Evolutionary conservation across 2,797 vertebrate species (phyloP).

Genomic region (Argya squamiceps): DNA sequence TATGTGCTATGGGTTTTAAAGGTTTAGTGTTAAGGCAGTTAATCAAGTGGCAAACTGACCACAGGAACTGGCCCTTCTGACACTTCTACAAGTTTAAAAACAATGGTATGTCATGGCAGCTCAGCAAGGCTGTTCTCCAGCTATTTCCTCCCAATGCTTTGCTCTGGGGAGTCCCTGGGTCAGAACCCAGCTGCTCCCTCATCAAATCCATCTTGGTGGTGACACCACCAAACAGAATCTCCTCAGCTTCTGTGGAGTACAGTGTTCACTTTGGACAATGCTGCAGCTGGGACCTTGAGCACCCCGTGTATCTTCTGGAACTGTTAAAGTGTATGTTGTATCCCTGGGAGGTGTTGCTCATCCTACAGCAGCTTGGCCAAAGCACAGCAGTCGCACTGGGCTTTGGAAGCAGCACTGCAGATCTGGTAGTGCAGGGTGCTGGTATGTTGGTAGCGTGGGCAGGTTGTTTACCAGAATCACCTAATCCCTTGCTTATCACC

Average conservation of each 20-base stretch:
- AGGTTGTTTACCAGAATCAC: not conserved
- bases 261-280: not conserved
- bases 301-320: not conserved
- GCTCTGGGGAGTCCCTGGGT: not conserved
- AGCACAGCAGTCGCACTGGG: not conserved
- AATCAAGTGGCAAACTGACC: not conserved
- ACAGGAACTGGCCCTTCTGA: not conserved
- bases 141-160: not conserved
- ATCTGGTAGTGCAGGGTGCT: not conserved
- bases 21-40: not conserved
- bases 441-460: accelerated
- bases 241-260: not conserved
- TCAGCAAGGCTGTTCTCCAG: not conserved
- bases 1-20: not conserved
- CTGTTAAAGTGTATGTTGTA: accelerated
- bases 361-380: not conserved
- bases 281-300: accelerated
- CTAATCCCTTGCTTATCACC: not conserved
- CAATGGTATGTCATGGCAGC: not conserved
- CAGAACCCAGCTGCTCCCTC: not conserved
- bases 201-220: not conserved
- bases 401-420: not conserved
- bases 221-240: not conserved
- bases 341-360: not conserved
- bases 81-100: not conserved